phyloP scores from a whole-genome alignment of 2,797 vertebrate species.

The Rallus crepitans region DNA sequence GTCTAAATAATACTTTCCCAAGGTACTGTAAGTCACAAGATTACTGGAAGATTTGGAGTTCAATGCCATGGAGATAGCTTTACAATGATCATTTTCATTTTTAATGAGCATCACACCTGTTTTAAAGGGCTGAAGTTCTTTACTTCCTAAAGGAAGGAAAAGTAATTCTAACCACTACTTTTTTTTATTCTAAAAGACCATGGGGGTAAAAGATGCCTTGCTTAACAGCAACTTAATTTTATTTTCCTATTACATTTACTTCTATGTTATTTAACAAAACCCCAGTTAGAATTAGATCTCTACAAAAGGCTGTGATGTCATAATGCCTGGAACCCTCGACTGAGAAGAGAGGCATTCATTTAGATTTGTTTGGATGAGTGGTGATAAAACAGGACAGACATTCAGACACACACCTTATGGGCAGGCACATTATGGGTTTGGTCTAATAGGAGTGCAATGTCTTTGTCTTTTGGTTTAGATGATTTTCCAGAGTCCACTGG shows the following conservation, averaged over 20 bases:
- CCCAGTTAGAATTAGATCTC: neutral
- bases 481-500: constrained; percentile 98
- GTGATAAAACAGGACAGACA: neutral
- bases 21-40: neutral
- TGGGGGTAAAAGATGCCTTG: neutral
- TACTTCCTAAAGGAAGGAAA: neutral
- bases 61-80: neutral
- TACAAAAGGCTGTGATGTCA: neutral
- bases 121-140: neutral
- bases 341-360: neutral
- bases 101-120: neutral
- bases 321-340: neutral
- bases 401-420: neutral
- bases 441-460: rapidly evolving
- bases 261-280: neutral
- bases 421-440: rapidly evolving
- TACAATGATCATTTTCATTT: neutral
- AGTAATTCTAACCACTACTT: neutral
- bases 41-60: neutral
- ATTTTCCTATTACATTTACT: no score
- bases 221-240: neutral
- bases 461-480: constrained; percentile 78
- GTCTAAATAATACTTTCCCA: neutral
- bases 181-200: neutral
- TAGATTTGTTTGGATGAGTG: no score